These are phyloP conservation scores for Nothura maculosa DNA, from an alignment of 2,797 vertebrate species.

Conservation along the genomic window DNA sequence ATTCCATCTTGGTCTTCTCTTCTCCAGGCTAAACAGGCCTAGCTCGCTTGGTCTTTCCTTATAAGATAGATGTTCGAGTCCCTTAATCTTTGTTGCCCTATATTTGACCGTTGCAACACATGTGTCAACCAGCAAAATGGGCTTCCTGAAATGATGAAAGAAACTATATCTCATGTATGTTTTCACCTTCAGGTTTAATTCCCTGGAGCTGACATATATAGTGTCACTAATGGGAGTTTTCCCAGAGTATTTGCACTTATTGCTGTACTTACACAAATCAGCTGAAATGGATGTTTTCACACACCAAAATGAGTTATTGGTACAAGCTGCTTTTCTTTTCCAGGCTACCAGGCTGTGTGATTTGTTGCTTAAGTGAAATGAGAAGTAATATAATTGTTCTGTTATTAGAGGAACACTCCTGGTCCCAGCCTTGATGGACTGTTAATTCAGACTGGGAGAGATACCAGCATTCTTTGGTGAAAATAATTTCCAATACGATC, in stretches of 20 bases:
- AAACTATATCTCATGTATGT: not conserved
- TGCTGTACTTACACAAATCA: slow-evolving; percentile 7
- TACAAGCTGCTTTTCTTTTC: slow-evolving; percentile 11
- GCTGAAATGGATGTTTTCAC: not conserved
- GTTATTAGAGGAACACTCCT: slow-evolving; percentile 1
- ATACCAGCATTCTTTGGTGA: slow-evolving; percentile 39
- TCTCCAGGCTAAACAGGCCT: too few species aligned
- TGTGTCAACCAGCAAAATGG: not conserved
- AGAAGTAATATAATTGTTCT: slow-evolving; percentile 27
- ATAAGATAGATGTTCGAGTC: too few species aligned
- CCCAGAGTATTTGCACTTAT: not conserved
- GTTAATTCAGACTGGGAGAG: slow-evolving; percentile 28
- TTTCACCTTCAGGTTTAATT: not conserved
- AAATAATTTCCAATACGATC: slow-evolving; percentile 56
- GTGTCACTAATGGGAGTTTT: not conserved
- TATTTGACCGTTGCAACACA: not conserved
- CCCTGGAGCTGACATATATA: not conserved
- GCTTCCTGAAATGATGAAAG: not conserved
- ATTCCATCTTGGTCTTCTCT: too few species aligned
- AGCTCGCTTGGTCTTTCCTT: too few species aligned
- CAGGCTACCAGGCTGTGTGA: not conserved
- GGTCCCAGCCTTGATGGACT: not conserved
- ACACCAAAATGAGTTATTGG: not conserved
- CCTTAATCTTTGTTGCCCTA: too few species aligned
- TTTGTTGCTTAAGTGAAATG: slow-evolving; percentile 43